Evolutionary conservation across 2,797 vertebrate species (phyloP), one percentile per base, ranked within the genome.

Genomic region (Synaphobranchus kaupii): DNA sequence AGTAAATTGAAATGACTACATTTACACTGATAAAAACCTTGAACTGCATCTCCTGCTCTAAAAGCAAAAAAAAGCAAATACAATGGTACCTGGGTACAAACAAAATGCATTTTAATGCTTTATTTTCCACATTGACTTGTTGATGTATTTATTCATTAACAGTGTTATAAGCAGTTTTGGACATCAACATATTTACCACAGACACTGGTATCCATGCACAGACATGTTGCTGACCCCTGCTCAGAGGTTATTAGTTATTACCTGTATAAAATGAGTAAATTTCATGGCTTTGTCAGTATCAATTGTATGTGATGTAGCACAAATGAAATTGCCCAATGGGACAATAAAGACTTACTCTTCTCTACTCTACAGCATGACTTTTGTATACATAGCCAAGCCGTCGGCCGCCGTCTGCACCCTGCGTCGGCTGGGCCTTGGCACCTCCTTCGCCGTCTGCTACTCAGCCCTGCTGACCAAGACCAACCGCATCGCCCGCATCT

Each of bases 401-500:
- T 99, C 99, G 47, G 96, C 96, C 0, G 96, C 93, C 0, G 97
- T 99, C 73, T 99, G 99, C 73, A 96, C 98, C 0, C 94, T 99
- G 1, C 97, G 98, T 5, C 97, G 98, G 0, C 94, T 99, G 0
- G 98, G 99, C 31, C 91, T 99, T 85, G 99, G 99, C 82, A 98
- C 98, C 0, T 98, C 98, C 50, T 99, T 99, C 0, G 98, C 99
- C 0, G 97, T 99, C 83, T 99, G 99, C 94, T 99, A 99, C 92
- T 99, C 99, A 0, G 99, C 99, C 10, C 96, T 99, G 86, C 94
- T 99, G 78, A 99, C 99, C 92, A 99, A 99, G 95, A 99, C 99
- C 0, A 99, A 99, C 89, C 98, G 99, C 87, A 99, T 99, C 0
- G 98, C 99, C 0, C 96, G 99, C 83, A 99, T 99, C 94, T 99